These are phyloP conservation scores for Trichomycterus rosablanca DNA, from an alignment of 2,113 vertebrate genomes.

Conservation along the genomic window DNA sequence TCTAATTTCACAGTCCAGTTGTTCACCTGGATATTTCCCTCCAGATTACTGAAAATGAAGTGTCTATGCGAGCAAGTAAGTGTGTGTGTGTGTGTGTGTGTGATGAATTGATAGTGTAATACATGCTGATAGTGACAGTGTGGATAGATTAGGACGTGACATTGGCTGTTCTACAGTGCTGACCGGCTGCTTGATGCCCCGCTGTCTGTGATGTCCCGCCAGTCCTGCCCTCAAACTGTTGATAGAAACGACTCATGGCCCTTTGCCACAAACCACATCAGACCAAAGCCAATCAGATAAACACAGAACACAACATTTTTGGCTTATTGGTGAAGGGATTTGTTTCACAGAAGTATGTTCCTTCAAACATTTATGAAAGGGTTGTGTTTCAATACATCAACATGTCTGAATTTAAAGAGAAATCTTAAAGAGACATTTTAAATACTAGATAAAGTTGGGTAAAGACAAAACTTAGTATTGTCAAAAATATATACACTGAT, in stretches of 20 bases:
- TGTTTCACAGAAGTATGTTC: too few relatives aligned
- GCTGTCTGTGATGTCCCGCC: slow-evolving; percentile 13
- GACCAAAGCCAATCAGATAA: slow-evolving; percentile 17
- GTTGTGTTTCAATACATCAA: too few relatives aligned
- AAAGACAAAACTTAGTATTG: too few relatives aligned
- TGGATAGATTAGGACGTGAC: slow-evolving; percentile 34
- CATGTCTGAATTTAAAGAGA: too few relatives aligned
- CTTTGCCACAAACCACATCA: slow-evolving; percentile 14
- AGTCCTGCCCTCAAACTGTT: not conserved
- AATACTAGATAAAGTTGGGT: too few relatives aligned
- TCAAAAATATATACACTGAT: too few relatives aligned
- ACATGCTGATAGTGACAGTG: slow-evolving; percentile 23
- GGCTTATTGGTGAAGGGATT: not conserved
- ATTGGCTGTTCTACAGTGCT: slow-evolving; percentile 27
- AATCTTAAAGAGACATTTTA: too few relatives aligned
- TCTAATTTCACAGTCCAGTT: slow-evolving; percentile 18
- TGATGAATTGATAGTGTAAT: slow-evolving; percentile 14
- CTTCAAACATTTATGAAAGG: too few relatives aligned
- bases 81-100: too few relatives aligned
- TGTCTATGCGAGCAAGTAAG: too few relatives aligned
- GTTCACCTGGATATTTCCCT: slow-evolving; percentile 21
- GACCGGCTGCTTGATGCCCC: slow-evolving; percentile 21
- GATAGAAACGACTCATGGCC: slow-evolving; percentile 4
- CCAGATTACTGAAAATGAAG: slow-evolving; percentile 7
- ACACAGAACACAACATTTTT: not conserved